These are phyloP conservation scores for Mizuhopecten yessoensis DNA, from an alignment of 1,140 invertebrate genomes.

Conservation along the genomic window DNA sequence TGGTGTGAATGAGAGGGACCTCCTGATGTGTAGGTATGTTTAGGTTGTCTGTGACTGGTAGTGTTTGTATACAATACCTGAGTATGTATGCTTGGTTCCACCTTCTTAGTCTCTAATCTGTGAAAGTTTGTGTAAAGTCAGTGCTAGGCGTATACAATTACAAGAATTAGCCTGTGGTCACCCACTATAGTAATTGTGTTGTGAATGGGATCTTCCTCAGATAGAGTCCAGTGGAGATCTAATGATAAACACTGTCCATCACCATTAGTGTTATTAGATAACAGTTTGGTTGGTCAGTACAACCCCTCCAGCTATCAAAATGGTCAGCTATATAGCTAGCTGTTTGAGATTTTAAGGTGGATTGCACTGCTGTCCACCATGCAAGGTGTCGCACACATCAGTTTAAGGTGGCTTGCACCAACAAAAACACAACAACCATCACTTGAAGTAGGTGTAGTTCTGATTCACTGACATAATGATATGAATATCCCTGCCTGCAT, in stretches of 20 bases:
- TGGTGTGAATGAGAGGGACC: not conserved
- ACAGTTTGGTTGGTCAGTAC: not conserved
- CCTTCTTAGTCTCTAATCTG: not conserved
- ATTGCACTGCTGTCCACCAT: not conserved
- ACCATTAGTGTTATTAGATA: slow-evolving; percentile 30
- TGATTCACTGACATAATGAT: too few relatives aligned
- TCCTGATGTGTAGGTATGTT: not conserved
- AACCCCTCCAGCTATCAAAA: not conserved
- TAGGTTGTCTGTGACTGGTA: not conserved
- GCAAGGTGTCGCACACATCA: not conserved
- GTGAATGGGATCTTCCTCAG: not conserved
- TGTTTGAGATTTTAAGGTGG: not conserved
- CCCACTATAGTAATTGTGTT: not conserved
- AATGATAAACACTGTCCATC: slow-evolving; percentile 3
- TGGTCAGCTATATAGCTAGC: too few relatives aligned
- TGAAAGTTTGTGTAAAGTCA: not conserved
- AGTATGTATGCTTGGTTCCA: not conserved
- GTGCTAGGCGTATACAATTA: not conserved
- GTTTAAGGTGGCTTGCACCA: not conserved
- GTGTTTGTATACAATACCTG: slow-evolving; percentile 12
- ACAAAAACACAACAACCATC: too few relatives aligned
- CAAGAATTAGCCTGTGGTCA: slow-evolving; percentile 23
- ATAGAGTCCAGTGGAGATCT: not conserved
- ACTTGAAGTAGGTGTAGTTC: too few relatives aligned
- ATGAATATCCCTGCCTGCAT: too few relatives aligned